A percentile compares a stretch with the other conserved stretches of the same genome.
These are phyloP conservation scores for Bombus turneri DNA, from an alignment of 1,140 invertebrate genomes.

Conservation along the genomic window DNA sequence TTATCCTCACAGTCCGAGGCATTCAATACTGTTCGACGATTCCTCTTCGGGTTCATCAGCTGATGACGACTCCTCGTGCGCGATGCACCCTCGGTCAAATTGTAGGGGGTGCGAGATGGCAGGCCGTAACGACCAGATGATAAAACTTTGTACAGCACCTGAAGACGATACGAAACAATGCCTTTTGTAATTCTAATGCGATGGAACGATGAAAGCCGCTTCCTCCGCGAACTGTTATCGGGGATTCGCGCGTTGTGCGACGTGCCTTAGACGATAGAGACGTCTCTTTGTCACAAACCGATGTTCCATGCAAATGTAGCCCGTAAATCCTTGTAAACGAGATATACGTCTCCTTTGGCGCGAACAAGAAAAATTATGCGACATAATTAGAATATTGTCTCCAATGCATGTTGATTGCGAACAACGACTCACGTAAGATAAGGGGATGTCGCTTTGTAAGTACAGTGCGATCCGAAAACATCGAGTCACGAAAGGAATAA, in stretches of 20 bases:
- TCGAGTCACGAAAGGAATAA: too few relatives aligned
- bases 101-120: constrained; percentile 76
- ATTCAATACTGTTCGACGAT: constrained; percentile 74
- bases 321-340: constrained; percentile 9
- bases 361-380: not conserved
- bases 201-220: constrained; percentile 10
- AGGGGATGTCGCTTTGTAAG: not conserved
- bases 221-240: not conserved
- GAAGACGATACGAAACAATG: constrained; percentile 37
- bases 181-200: constrained; percentile 46
- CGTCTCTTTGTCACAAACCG: not conserved
- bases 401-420: not conserved
- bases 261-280: not conserved
- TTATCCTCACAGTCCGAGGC: constrained; percentile 82
- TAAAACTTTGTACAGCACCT: constrained; percentile 79
- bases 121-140: constrained; percentile 73
- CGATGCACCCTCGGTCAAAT: constrained; percentile 72
- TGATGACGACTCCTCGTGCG: constrained; percentile 76
- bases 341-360: constrained; percentile 2
- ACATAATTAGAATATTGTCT: constrained; percentile 1
- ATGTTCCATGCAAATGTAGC: constrained; percentile 23
- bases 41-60: constrained; percentile 75
- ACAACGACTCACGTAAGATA: not conserved
- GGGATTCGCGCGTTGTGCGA: not conserved
- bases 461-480: too few relatives aligned